Percentiles rank a stretch among this genome's conserved stretches.
Conservation (phyloP, 2,113 vertebrate species). For the Argyrosomus japonicus region DNA sequence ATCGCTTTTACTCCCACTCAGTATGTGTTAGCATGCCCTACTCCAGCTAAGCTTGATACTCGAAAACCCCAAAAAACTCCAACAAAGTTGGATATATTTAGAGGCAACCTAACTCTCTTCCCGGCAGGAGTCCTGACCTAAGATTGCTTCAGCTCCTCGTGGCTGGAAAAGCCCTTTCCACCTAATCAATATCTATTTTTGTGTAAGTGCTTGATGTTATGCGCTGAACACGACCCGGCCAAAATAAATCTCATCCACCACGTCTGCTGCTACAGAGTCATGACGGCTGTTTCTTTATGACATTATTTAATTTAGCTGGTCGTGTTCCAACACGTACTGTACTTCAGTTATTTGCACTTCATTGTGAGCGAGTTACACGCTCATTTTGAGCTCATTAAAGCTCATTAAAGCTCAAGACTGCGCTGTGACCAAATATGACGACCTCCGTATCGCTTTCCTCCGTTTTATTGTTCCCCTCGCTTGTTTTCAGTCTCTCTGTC, state of each 20-base stretch:
- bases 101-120: not conserved
- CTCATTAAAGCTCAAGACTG: not conserved
- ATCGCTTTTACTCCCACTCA: too few species aligned
- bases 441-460: not conserved
- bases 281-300: not conserved
- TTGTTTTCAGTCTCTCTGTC: not conserved
- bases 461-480: not conserved
- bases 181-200: conserved; percentile 9
- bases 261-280: not conserved
- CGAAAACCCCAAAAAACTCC: too few species aligned
- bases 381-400: not conserved
- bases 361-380: not conserved
- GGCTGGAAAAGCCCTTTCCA: not conserved
- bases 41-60: too few species aligned
- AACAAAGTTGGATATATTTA: too few species aligned
- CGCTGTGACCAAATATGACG: not conserved
- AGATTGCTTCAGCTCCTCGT: not conserved
- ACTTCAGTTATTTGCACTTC: not conserved
- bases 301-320: not conserved
- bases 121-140: not conserved
- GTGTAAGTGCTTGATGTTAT: not conserved
- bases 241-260: not conserved
- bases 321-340: not conserved
- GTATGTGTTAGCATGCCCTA: too few species aligned
- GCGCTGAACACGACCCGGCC: not conserved